Evolutionary conservation across 2,113 vertebrate genomes (phyloP), one percentile per base, ranked within the genome.

Genomic region (Poeciliopsis retropinna): DNA sequence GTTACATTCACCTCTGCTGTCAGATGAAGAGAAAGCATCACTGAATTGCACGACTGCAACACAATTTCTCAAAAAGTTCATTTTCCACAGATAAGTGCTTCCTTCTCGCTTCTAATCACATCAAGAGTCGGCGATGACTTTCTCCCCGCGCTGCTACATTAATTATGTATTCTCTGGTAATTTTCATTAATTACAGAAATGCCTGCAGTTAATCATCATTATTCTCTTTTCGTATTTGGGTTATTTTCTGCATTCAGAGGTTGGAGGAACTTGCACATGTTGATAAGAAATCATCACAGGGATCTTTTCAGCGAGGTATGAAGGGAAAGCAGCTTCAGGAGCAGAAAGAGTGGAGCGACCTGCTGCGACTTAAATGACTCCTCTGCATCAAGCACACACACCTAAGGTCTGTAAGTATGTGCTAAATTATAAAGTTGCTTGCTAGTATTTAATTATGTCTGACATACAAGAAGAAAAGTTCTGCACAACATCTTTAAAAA

Each of bases 181-280:
- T 90, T 92, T 87, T 87, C 86, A 87, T 87, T 87, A 88, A 89
- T 88, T 84, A 85, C 79, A 79, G 65, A 87, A 89, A 88, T 67
- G 86, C 79, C 76, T 85, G 88, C 80, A 84, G 86, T 91, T 86
- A 86, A 89, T 93, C 89, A 85, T 91, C 76, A 83, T 89, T 87
- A 89, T 86, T 89, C 87, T 90, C 84, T 81, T 79, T 79, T 78
- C 66, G 76, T 84, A 67, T 88, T 77, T 32, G 64, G 30, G 76
- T 85, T 88, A 82, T 89, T 89, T 85, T 83, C 79, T 66, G 79
- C 14, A 72, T 78, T 90, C 83, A 86, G 72, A 89, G 87, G 86
- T 91, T 76, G 44, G 44, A 19, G 34, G 78, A 87, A 88, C 84
- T 86, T 80, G 71, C 31, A 76, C 68, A 51, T 73, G 60, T 76